These are phyloP conservation scores for Mesorhabditis belari DNA, from an alignment of 2,888 invertebrate genomes.

Conservation along the genomic window DNA sequence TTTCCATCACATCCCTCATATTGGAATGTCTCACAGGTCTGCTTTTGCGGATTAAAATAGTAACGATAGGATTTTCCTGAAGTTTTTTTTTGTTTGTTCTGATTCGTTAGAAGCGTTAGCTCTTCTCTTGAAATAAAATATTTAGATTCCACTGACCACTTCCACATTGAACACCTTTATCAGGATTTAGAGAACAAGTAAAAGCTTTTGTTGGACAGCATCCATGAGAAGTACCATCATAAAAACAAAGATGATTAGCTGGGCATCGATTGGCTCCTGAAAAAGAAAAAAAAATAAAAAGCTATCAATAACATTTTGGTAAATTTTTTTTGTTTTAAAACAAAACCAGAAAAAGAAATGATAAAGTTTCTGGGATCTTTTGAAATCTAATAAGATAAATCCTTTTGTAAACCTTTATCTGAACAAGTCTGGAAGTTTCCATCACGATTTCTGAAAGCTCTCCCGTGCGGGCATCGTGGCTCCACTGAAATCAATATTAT, in stretches of 20 bases:
- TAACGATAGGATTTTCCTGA: slow-evolving; percentile 28
- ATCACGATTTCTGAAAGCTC: slow-evolving; percentile 40
- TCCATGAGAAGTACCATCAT: slow-evolving; percentile 39
- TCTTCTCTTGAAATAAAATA: slow-evolving; percentile 6
- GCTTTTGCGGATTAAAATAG: slow-evolving; percentile 44
- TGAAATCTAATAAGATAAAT: not conserved
- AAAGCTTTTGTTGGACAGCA: slow-evolving; percentile 48
- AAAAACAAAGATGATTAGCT: slow-evolving; percentile 42
- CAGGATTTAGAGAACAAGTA: slow-evolving; percentile 43
- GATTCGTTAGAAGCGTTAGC: too few relatives aligned
- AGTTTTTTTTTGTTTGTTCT: not conserved
- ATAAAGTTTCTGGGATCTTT: not conserved
- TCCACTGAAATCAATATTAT: slow-evolving; percentile 32
- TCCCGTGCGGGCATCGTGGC: slow-evolving; percentile 45
- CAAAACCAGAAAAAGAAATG: not conserved
- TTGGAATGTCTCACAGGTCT: slow-evolving; percentile 45
- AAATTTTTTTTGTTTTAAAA: too few relatives aligned
- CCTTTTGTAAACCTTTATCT: slow-evolving; percentile 16
- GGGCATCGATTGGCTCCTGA: slow-evolving; percentile 27
- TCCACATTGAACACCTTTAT: slow-evolving; percentile 46
- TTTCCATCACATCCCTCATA: slow-evolving; percentile 50
- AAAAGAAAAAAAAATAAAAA: not conserved
- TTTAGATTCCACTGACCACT: slow-evolving; percentile 15
- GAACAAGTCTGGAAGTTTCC: slow-evolving; percentile 41
- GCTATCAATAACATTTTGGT: too few relatives aligned